Evolutionary conservation across 2,797 vertebrate genomes (phyloP).

Genomic region (Sebastes paucispinis): DNA sequence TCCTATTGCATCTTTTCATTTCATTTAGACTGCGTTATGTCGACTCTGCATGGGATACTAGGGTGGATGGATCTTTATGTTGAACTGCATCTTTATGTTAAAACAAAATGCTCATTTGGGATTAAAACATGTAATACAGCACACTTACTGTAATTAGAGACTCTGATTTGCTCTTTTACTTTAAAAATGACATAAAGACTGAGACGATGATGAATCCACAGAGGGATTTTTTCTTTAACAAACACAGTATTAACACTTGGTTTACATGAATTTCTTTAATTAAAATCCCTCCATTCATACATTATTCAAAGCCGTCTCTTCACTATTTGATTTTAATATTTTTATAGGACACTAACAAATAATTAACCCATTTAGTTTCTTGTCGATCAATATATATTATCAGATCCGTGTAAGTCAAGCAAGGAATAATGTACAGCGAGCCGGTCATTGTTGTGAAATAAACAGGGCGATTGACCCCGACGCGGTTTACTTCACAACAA

Average conservation of each 20-base stretch:
- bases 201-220: background rate
- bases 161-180: background rate
- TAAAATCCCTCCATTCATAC: background rate
- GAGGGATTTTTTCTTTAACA: background rate
- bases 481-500: rapidly evolving
- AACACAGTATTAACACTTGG: background rate
- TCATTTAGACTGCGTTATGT: background rate
- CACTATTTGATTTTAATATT: background rate
- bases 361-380: background rate
- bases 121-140: background rate
- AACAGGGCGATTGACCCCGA: too few relatives aligned
- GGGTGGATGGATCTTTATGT: background rate
- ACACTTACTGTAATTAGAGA: background rate
- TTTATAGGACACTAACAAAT: background rate
- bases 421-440: too few relatives aligned
- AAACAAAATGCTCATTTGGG: background rate
- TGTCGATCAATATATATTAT: background rate
- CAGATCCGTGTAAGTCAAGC: rapidly evolving
- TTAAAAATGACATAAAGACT: background rate
- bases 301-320: background rate
- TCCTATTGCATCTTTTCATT: background rate
- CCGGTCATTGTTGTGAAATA: too few relatives aligned
- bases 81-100: background rate
- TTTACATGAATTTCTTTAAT: background rate
- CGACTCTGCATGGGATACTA: rapidly evolving